These are phyloP conservation scores for Sicus ferrugineus DNA, from an alignment of 2,888 invertebrate genomes.

Conservation along the genomic window DNA sequence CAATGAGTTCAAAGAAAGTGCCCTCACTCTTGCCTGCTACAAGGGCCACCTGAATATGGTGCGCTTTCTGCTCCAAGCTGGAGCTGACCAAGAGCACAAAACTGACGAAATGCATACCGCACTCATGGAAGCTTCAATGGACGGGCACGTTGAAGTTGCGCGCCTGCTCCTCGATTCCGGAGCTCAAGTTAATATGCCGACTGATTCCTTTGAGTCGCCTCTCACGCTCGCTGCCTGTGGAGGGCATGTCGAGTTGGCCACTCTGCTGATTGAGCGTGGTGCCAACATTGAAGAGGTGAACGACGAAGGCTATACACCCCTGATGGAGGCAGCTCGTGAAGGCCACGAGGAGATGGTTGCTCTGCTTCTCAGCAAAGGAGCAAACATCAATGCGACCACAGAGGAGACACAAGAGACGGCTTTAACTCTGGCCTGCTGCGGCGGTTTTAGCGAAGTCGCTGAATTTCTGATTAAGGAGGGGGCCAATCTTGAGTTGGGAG, in stretches of 20 bases:
- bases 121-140: conserved; percentile 99
- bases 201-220: conserved; percentile 99
- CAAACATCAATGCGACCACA: conserved; percentile 97
- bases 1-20: conserved; percentile 98
- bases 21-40: conserved; percentile 92
- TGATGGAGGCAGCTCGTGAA: conserved; percentile 99
- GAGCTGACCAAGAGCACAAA: conserved; percentile 97
- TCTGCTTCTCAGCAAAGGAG: conserved; percentile 88
- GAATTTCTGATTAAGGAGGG: conserved; percentile 95
- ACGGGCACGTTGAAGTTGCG: conserved; percentile 98
- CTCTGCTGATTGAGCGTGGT: conserved; percentile 93
- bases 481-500: conserved; percentile 92
- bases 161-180: conserved; percentile 93
- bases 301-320: conserved; percentile 98
- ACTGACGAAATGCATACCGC: conserved; percentile 99
- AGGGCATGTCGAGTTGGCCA: conserved; percentile 96
- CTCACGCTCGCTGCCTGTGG: conserved; percentile 98
- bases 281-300: conserved; percentile 99
- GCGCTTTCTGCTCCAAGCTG: conserved; percentile 91
- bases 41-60: conserved; percentile 98
- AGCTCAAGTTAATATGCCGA: conserved; percentile 98
- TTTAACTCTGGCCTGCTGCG: conserved; percentile 91
- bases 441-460: conserved; percentile 93
- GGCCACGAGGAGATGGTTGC: conserved; percentile 99
- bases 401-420: conserved; percentile 99